Conservation (phyloP, 2,797 vertebrate genomes). For the Alca torda region DNA sequence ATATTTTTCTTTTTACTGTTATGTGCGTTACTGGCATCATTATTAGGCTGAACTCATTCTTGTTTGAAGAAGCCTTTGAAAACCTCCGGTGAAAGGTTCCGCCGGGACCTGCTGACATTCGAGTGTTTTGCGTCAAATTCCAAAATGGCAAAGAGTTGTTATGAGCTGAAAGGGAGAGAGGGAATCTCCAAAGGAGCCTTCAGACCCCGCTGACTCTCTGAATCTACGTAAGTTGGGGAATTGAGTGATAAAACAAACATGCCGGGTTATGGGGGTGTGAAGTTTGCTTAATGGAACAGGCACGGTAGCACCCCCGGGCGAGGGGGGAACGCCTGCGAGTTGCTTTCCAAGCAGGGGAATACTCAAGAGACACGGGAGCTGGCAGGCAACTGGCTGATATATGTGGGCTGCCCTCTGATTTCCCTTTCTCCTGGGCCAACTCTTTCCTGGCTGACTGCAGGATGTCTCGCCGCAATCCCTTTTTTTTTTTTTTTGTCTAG, state of each 20-base stretch:
- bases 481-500: background rate
- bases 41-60: background rate
- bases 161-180: background rate
- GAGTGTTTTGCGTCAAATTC: background rate
- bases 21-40: background rate
- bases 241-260: background rate
- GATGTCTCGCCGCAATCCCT: background rate
- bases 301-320: background rate
- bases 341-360: background rate
- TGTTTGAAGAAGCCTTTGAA: constrained; percentile 8
- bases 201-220: background rate
- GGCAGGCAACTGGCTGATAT: background rate
- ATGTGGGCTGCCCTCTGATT: background rate
- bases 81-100: background rate
- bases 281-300: background rate
- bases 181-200: background rate
- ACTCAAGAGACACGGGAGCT: background rate
- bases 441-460: background rate
- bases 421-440: background rate
- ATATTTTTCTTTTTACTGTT: background rate
- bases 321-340: background rate
- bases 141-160: background rate
- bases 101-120: background rate
- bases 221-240: background rate
- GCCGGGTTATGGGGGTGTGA: background rate